Evolutionary conservation across 1,140 invertebrate species (phyloP).

Genomic region (Cephus cinctus): DNA sequence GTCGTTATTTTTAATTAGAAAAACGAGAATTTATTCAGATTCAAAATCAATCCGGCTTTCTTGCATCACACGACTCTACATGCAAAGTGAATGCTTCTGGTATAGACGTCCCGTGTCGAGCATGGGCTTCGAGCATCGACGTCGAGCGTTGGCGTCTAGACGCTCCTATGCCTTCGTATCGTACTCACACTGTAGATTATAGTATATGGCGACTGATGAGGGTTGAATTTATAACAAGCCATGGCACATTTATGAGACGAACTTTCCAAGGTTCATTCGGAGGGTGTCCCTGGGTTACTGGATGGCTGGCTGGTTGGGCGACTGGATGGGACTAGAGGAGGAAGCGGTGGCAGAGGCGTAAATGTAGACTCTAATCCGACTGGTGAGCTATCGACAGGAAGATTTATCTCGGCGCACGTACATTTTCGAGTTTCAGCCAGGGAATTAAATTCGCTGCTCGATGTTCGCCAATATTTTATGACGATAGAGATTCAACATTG

Average conservation of each 20-base stretch:
- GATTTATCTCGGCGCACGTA: constrained; percentile 39
- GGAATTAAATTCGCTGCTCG: constrained; percentile 32
- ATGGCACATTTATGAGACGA: constrained; percentile 35
- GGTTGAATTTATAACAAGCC: constrained; percentile 37
- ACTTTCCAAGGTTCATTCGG: constrained; percentile 20
- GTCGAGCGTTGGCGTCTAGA: no score
- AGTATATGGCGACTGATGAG: constrained; percentile 11
- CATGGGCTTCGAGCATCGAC: no score
- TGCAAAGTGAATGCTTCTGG: background rate
- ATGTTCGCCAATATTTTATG: constrained; percentile 33
- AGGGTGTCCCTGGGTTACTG: constrained; percentile 5
- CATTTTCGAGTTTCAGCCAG: constrained; percentile 20
- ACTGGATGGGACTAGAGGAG: background rate
- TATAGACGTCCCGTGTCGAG: background rate
- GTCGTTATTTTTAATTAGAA: no score
- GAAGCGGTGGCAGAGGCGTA: constrained; percentile 25
- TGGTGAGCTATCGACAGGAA: constrained; percentile 45
- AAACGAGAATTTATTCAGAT: no score
- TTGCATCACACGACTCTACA: no score
- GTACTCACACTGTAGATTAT: no score
- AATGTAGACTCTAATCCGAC: constrained; percentile 46
- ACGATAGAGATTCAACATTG: no score
- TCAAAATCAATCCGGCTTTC: no score
- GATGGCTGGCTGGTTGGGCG: constrained; percentile 10
- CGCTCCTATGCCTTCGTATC: no score